Evolutionary conservation across 64 coral and sea anemone genomes (phyloP).

Genomic region (Stylophora pistillata): DNA sequence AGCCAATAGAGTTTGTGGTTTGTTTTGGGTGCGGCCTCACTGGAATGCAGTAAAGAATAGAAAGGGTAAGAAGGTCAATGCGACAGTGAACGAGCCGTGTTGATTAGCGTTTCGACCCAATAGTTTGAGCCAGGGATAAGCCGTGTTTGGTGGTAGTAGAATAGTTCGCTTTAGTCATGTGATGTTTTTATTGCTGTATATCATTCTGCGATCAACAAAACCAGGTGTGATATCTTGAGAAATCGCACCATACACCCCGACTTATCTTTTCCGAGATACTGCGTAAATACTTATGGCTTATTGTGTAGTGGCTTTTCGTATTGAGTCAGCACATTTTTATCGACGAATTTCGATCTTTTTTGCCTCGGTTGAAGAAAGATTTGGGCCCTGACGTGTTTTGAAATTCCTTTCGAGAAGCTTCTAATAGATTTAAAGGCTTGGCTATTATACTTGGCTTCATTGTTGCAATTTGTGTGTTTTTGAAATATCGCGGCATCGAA

Average conservation of each 20-base stretch:
- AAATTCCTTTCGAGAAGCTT: background rate
- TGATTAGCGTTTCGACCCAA: background rate
- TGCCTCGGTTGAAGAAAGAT: too few relatives aligned
- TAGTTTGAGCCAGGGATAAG: slow-evolving; percentile 2
- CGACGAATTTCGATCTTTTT: background rate
- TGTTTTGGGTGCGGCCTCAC: slow-evolving; percentile 31
- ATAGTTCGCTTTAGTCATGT: background rate
- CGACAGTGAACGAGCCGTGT: background rate
- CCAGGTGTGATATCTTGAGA: background rate
- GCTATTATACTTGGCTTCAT: background rate
- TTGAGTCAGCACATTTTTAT: background rate
- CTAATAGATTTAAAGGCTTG: background rate
- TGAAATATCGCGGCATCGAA: background rate
- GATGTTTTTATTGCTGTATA: background rate
- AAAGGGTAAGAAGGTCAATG: background rate
- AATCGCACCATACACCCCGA: background rate
- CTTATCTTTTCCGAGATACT: background rate
- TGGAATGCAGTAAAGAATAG: slow-evolving; percentile 38
- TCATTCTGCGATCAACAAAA: background rate
- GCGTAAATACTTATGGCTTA: background rate
- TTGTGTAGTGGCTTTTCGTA: background rate
- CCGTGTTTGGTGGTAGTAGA: background rate
- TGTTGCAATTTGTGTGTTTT: background rate
- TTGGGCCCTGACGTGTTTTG: background rate
- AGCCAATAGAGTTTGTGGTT: background rate